Evolutionary conservation across 2,888 invertebrate genomes (phyloP).

Genomic region (Rhopalosiphum nymphaeae): DNA sequence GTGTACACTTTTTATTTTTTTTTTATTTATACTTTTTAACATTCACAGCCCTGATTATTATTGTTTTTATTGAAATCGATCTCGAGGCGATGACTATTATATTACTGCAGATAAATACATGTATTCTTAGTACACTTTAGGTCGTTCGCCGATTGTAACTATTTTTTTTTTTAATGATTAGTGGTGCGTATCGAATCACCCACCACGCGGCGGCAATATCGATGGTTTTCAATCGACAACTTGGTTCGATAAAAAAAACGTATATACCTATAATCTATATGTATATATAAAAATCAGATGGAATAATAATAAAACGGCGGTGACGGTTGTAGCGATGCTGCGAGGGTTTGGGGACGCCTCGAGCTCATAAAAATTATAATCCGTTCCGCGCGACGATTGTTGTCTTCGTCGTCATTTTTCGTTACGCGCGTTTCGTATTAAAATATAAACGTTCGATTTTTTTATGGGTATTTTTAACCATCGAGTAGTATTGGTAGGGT

Average conservation of each 20-base stretch:
- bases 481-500: not conserved
- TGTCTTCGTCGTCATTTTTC: slow-evolving; percentile 22
- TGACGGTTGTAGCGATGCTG: not conserved
- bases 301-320: slow-evolving; percentile 13
- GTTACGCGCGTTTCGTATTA: slow-evolving; percentile 13
- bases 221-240: slow-evolving; percentile 34
- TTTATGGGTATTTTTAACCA: not conserved
- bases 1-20: not conserved
- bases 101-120: not conserved
- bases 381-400: slow-evolving; percentile 40
- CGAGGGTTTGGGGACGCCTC: not conserved
- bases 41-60: slow-evolving; percentile 26
- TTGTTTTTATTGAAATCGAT: slow-evolving; percentile 16
- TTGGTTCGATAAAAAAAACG: not conserved
- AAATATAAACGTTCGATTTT: not conserved
- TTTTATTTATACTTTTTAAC: not conserved
- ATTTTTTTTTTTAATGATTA: slow-evolving; percentile 56
- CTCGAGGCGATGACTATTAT: not conserved
- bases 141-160: not conserved
- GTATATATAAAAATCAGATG: not conserved
- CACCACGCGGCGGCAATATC: slow-evolving; percentile 2
- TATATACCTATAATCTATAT: not conserved
- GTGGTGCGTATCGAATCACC: slow-evolving; percentile 44
- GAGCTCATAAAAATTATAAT: slow-evolving; percentile 52
- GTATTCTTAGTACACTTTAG: not conserved